Percentiles rank a stretch among this genome's conserved stretches.
Conservation (phyloP, 2,113 vertebrate species). For the Erythrocercus mccallii region DNA sequence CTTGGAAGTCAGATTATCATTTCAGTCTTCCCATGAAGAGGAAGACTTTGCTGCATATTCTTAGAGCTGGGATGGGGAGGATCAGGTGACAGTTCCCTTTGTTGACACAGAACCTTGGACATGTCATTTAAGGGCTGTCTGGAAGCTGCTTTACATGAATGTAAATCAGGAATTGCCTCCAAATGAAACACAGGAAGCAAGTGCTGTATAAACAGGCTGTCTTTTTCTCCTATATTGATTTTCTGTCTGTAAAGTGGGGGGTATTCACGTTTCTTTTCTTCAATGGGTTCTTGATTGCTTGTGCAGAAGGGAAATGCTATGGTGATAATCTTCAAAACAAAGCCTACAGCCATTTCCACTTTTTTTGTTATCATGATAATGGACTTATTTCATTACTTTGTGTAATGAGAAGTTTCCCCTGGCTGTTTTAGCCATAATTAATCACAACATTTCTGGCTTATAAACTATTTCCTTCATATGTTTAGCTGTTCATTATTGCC, state of each 20-base stretch:
- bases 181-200: background rate
- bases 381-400: constrained; percentile 17
- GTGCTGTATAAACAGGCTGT: background rate
- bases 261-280: background rate
- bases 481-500: constrained; percentile 61
- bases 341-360: constrained; percentile 14
- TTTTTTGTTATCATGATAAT: constrained; percentile 23
- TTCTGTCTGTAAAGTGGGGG: background rate
- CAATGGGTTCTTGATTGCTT: constrained; percentile 18
- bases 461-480: constrained; percentile 49
- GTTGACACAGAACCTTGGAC: background rate
- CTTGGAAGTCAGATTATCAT: background rate
- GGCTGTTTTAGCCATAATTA: constrained; percentile 65
- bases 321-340: constrained; percentile 42
- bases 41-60: background rate
- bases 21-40: background rate
- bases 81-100: background rate
- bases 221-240: background rate
- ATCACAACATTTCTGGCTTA: constrained; percentile 56
- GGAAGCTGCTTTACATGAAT: background rate
- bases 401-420: constrained; percentile 49
- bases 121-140: background rate
- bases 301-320: constrained; percentile 21
- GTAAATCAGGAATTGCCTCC: background rate
- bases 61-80: background rate